A percentile compares a stretch with the other conserved stretches of the same genome.
Evolutionary conservation across 2,888 invertebrate genomes (phyloP).

Genomic region (Pedicia rivosa): DNA sequence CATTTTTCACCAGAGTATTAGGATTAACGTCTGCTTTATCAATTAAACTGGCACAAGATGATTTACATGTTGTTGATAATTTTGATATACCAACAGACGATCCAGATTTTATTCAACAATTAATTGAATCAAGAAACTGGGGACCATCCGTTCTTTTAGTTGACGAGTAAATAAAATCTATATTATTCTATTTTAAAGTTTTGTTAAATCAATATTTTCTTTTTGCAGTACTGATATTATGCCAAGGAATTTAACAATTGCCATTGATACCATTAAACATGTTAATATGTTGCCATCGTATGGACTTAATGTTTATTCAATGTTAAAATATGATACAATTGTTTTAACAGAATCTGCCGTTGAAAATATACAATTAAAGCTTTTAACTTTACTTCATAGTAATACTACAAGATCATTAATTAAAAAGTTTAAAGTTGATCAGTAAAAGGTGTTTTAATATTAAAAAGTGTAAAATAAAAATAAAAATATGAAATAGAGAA

Average conservation of each 20-base stretch:
- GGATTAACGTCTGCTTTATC: conserved; percentile 77
- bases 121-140: conserved; percentile 80
- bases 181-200: conserved; percentile 3
- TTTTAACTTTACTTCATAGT: conserved; percentile 52
- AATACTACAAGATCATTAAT: conserved; percentile 32
- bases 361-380: conserved; percentile 64
- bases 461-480: not conserved
- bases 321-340: conserved; percentile 91
- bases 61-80: conserved; percentile 77
- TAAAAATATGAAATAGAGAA: conserved; percentile 2
- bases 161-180: conserved; percentile 54
- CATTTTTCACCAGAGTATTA: conserved; percentile 53
- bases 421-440: conserved; percentile 42
- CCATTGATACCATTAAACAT: conserved; percentile 60
- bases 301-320: conserved; percentile 89
- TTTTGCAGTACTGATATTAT: conserved; percentile 63
- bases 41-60: conserved; percentile 88
- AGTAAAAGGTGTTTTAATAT: conserved; percentile 27
- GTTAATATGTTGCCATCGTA: conserved; percentile 92
- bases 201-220: not conserved
- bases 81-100: conserved; percentile 76
- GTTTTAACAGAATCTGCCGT: conserved; percentile 74
- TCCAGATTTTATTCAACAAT: conserved; percentile 55
- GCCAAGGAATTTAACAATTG: conserved; percentile 74
- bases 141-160: conserved; percentile 90